A percentile compares a stretch with the other conserved stretches of the same genome.
Conservation (phyloP, 2,888 invertebrate species). For the Hanleya hanleyi region DNA sequence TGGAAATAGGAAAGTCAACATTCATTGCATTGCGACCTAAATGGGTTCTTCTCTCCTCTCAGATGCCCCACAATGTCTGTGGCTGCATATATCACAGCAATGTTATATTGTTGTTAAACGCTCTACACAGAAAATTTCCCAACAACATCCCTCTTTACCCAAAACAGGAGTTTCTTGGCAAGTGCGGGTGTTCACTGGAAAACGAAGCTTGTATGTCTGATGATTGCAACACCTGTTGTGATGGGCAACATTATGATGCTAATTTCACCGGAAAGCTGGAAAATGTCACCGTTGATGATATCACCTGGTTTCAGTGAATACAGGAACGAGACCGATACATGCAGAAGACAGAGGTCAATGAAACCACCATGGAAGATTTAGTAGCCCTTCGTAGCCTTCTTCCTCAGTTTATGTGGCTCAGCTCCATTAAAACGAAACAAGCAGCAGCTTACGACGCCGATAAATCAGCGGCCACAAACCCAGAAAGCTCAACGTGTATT, state of each 20-base stretch:
- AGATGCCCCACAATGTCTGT: conserved; percentile 20
- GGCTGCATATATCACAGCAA: conserved; percentile 22
- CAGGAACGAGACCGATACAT: conserved; percentile 8
- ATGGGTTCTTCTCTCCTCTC: conserved; percentile 11
- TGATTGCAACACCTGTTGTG: conserved; percentile 12
- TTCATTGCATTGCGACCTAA: conserved; percentile 23
- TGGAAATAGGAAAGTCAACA: conserved; percentile 12
- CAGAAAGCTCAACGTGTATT: conserved; percentile 4
- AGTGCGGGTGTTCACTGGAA: conserved; percentile 7
- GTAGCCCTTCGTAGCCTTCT: background rate
- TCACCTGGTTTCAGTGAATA: conserved; percentile 18
- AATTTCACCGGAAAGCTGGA: conserved; percentile 3
- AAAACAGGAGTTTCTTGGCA: conserved; percentile 6
- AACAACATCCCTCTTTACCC: conserved; percentile 17
- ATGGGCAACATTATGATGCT: background rate
- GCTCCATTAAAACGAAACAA: conserved; percentile 20
- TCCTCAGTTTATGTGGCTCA: conserved; percentile 9
- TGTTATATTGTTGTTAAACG: conserved; percentile 17
- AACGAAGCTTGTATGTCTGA: conserved; percentile 20
- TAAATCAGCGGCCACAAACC: background rate
- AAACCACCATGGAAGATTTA: conserved; percentile 4
- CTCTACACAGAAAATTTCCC: conserved; percentile 13
- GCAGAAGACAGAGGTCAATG: conserved; percentile 11
- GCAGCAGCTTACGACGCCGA: conserved; percentile 4
- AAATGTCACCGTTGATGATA: background rate